Evolutionary conservation across 2,888 invertebrate genomes (phyloP).

Genomic region (Oscheius sp.): DNA sequence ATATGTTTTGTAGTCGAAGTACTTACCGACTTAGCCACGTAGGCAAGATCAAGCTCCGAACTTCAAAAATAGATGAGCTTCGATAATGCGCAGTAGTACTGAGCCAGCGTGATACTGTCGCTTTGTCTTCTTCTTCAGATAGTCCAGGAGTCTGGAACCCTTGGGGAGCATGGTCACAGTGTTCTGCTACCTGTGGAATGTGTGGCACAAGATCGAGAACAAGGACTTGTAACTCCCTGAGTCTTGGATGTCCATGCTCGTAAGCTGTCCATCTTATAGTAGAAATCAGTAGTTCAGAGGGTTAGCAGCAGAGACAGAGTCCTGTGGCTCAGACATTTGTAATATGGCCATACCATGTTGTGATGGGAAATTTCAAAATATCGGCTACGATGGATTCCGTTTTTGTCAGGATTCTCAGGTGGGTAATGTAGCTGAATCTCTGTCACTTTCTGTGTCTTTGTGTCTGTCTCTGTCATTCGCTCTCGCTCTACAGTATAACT

Average conservation of each 20-base stretch:
- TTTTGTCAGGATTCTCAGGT: neutral
- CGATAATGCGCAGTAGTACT: no score
- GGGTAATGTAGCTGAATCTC: no score
- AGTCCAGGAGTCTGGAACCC: no score
- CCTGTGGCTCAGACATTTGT: neutral
- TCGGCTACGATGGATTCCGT: neutral
- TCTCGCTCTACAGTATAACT: no score
- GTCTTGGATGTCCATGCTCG: constrained; percentile 42
- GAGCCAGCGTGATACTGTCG: no score
- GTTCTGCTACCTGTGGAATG: constrained; percentile 37
- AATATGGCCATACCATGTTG: neutral
- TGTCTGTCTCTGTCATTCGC: no score
- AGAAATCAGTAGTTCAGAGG: neutral
- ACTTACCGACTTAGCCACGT: no score
- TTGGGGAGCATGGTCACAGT: constrained; percentile 1
- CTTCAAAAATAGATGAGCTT: no score
- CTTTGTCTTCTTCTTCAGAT: no score
- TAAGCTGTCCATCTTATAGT: neutral
- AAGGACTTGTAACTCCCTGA: constrained; percentile 39
- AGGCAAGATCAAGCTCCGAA: no score
- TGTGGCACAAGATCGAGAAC: constrained; percentile 33
- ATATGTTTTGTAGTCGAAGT: no score
- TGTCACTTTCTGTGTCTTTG: no score
- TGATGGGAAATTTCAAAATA: neutral
- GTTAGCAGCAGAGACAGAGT: neutral